Base-by-base conservation (phyloP, 2,888 invertebrate species). In the Himalopsyche anomala region DNA sequence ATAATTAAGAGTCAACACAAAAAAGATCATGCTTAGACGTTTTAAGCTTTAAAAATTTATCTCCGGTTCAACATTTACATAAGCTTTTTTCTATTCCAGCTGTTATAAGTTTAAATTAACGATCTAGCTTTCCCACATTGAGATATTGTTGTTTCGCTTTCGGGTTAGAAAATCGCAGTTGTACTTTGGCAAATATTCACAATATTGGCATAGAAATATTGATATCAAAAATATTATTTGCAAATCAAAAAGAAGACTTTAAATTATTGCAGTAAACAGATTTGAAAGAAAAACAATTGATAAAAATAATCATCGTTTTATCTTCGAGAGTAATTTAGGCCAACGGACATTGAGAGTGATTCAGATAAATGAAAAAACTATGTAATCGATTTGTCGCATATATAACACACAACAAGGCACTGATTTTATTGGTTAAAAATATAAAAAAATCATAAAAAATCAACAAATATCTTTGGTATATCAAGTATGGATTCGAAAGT, bases 391-490 rank as follows among this genome's bases (percentile, higher is more conserved):
- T 84, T 85, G 56, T 85, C 83, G 87, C 85, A 81, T 84, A 87
- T 87, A 74, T 36, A 36, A 74, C 74, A 74, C 74, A 74, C 74
- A 15, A 89, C 87, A 87, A 89, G 86, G 88, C 88, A 88, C 88
- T 85, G 85, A 85, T 62, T 85, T 84, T 82, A 89, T 82, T 79
- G 82, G 84, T 80, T 87, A 80, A 84, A 83, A 85, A 84, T 80
- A 86, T 84, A 85, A 74, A 74, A 86, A 86, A 86, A 28, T 40
- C 74, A 81, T 86, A 82, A 87, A 85, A 87, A 81, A 80, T 88
- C 83, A 85, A 87, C 87, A 88, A 88, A 84, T 84, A 88, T 88
- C 88, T 88, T 88, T 88, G 88, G 88, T 88, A 86, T 86, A 74
- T 85, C 81, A 86, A 86, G 84, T 86, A 86, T 82, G 84, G 45